Evolutionary conservation across 1,140 invertebrate species (phyloP).

Genomic region (Drosophila rhopaloa): DNA sequence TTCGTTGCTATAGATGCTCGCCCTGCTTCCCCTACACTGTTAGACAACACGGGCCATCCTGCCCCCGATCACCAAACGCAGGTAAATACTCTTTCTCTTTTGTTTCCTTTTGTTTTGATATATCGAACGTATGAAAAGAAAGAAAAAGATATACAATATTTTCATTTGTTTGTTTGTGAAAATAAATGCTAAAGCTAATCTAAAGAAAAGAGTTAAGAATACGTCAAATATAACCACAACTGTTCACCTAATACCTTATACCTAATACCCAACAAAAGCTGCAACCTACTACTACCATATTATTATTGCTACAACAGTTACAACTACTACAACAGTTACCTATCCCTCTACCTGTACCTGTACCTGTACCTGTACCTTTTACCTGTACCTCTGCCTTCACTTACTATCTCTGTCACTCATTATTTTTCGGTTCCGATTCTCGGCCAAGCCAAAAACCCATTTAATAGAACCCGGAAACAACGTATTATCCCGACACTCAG

Average conservation of each 20-base stretch:
- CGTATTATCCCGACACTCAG: slow-evolving; percentile 38
- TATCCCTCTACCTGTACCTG: slow-evolving; percentile 31
- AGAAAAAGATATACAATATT: slow-evolving; percentile 55
- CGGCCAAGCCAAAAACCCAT: slow-evolving; percentile 13
- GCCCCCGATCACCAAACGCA: slow-evolving; percentile 85
- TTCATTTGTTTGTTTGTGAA: slow-evolving; percentile 61
- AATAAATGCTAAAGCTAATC: slow-evolving; percentile 52
- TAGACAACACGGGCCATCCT: slow-evolving; percentile 85
- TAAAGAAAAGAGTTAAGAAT: slow-evolving; percentile 69
- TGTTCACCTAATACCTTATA: slow-evolving; percentile 49
- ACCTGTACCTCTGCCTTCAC: slow-evolving; percentile 43
- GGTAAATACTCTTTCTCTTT: slow-evolving; percentile 85
- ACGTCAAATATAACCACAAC: slow-evolving; percentile 60
- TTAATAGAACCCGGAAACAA: neutral
- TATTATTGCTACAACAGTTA: slow-evolving; percentile 65
- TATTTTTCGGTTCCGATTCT: slow-evolving; percentile 63
- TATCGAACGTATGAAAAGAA: slow-evolving; percentile 61
- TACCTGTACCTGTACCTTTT: slow-evolving; percentile 19
- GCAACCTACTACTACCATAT: slow-evolving; percentile 44
- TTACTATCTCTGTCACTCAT: slow-evolving; percentile 73
- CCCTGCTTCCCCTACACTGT: slow-evolving; percentile 85
- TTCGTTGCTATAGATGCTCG: slow-evolving; percentile 86
- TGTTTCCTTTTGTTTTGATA: slow-evolving; percentile 71
- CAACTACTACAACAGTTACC: slow-evolving; percentile 48
- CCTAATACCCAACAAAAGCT: slow-evolving; percentile 53